Evolutionary conservation across 2,797 vertebrate genomes (phyloP).

Genomic region (Labeo calbasu): DNA sequence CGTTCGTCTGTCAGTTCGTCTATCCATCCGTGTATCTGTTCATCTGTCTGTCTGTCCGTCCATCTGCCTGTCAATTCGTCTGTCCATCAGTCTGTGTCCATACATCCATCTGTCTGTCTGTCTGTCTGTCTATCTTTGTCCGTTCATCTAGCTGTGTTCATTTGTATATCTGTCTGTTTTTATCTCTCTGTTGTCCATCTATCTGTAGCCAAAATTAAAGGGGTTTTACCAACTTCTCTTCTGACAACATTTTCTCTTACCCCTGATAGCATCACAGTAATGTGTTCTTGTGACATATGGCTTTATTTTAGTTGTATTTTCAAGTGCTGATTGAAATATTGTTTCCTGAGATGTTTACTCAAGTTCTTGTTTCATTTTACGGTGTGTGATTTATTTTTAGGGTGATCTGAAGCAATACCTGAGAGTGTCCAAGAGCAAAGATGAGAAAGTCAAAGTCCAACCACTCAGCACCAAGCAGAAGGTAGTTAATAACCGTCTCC

Average conservation of each 20-base stretch:
- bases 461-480: constrained; percentile 85
- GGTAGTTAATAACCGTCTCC: constrained; percentile 66
- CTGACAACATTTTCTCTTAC: background rate
- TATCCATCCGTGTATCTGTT: too few species aligned
- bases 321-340: background rate
- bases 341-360: background rate
- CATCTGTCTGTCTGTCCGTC: background rate
- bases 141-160: too few species aligned
- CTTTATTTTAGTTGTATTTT: background rate
- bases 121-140: too few species aligned
- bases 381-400: constrained; percentile 61
- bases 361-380: background rate
- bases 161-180: background rate
- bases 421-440: constrained; percentile 85
- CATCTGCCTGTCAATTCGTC: too few species aligned
- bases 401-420: constrained; percentile 89
- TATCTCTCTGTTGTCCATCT: too few species aligned
- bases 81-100: too few species aligned
- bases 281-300: background rate
- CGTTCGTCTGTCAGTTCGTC: too few species aligned
- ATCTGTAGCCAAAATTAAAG: background rate
- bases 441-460: constrained; percentile 83
- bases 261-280: too few species aligned
- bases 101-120: background rate
- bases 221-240: background rate